These are phyloP conservation scores for Crossaster papposus DNA, from an alignment of 53 echinoderm and acorn worm species.

Conservation along the genomic window DNA sequence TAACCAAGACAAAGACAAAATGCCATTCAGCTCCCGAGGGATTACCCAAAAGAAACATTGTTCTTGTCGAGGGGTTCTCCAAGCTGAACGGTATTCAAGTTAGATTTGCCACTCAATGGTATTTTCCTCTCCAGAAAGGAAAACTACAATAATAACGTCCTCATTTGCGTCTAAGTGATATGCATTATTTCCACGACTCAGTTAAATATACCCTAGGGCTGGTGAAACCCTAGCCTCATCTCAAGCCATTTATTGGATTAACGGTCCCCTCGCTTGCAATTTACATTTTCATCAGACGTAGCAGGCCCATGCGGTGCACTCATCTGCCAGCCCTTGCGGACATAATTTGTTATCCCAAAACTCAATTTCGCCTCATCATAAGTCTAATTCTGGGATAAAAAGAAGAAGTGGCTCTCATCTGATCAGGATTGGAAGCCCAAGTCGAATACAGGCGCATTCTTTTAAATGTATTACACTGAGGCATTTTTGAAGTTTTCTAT, in stretches of 20 bases:
- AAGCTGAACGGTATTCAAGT: too few relatives aligned
- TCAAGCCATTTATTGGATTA: slow-evolving; percentile 22
- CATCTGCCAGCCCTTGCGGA: not conserved
- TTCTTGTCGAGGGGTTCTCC: too few relatives aligned
- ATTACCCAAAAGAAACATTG: too few relatives aligned
- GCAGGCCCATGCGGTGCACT: not conserved
- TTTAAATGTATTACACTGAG: too few relatives aligned
- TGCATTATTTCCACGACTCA: not conserved
- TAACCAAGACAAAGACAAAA: too few relatives aligned
- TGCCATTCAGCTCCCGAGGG: too few relatives aligned
- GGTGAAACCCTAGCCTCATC: not conserved
- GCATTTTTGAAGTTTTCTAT: too few relatives aligned
- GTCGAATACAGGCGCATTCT: too few relatives aligned
- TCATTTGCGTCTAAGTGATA: not conserved
- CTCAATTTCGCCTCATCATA: not conserved
- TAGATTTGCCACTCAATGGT: too few relatives aligned
- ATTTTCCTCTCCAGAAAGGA: too few relatives aligned
- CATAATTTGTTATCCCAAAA: not conserved
- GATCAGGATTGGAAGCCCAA: too few relatives aligned
- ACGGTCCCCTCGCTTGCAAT: not conserved
- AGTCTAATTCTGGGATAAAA: not conserved
- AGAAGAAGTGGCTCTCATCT: not conserved
- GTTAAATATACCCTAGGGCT: not conserved
- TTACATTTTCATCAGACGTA: slow-evolving; percentile 14
- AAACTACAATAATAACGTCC: too few relatives aligned